Evolutionary conservation across 2,113 vertebrate genomes (phyloP).

Genomic region (Bujurquina vittata): DNA sequence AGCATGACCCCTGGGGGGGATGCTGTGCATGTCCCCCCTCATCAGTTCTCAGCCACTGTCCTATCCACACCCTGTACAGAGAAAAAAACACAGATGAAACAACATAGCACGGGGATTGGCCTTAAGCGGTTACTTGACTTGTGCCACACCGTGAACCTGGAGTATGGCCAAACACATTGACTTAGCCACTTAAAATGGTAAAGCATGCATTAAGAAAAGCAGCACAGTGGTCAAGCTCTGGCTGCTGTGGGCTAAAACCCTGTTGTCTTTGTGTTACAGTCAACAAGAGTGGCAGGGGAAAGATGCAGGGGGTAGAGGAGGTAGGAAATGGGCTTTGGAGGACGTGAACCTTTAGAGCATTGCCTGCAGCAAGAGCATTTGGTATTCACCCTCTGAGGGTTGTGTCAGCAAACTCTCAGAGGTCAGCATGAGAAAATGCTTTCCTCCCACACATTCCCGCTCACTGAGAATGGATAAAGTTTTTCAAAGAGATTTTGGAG

Average conservation of each 20-base stretch:
- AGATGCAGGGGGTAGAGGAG: slow-evolving; percentile 29
- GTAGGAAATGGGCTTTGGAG: slow-evolving; percentile 53
- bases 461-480: slow-evolving; percentile 23
- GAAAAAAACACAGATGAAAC: slow-evolving; percentile 5
- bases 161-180: slow-evolving; percentile 16
- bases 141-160: background rate
- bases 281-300: slow-evolving; percentile 30
- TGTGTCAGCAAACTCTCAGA: slow-evolving; percentile 67
- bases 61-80: slow-evolving; percentile 8
- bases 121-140: slow-evolving; percentile 39
- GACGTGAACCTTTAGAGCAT: slow-evolving; percentile 38
- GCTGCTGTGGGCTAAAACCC: slow-evolving; percentile 14
- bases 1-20: slow-evolving; percentile 32
- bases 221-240: slow-evolving; percentile 15
- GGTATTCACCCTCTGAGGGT: slow-evolving; percentile 62
- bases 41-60: slow-evolving; percentile 44
- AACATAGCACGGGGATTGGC: slow-evolving; percentile 21
- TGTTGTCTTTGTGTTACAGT: slow-evolving; percentile 20
- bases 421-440: slow-evolving; percentile 49
- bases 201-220: slow-evolving; percentile 6
- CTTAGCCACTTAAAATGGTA: slow-evolving; percentile 22
- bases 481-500: slow-evolving; percentile 11
- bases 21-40: slow-evolving; percentile 30
- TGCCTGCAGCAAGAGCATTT: slow-evolving; percentile 65
- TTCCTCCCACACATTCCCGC: slow-evolving; percentile 47